Evolutionary conservation across 23 tunicate genomes (phyloP).

Genomic region (Trididemnum nubilum): DNA sequence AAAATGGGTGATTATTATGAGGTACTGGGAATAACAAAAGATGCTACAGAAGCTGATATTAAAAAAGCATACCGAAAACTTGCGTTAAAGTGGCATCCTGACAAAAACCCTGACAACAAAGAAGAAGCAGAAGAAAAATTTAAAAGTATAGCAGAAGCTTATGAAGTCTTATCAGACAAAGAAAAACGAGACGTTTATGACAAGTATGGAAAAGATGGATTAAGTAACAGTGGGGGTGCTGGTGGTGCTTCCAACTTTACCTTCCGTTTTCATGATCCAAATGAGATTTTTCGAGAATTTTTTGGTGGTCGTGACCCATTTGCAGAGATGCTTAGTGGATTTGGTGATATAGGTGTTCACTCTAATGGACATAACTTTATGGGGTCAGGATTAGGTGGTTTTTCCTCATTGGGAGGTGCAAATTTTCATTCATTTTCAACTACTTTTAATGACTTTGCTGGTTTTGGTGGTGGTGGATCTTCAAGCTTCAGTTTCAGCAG

Average conservation of each 20-base stretch:
- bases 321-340: conserved; percentile 38
- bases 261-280: conserved; percentile 84
- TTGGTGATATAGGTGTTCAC: not conserved
- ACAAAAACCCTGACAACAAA: conserved; percentile 95
- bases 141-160: conserved; percentile 92
- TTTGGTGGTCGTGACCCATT: conserved; percentile 83
- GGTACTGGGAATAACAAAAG: conserved; percentile 45
- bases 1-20: conserved; percentile 63
- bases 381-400: not conserved
- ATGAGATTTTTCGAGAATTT: conserved; percentile 94
- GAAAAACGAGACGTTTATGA: conserved; percentile 86
- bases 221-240: conserved; percentile 55
- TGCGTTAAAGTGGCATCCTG: conserved; percentile 99
- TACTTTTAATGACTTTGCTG: conserved; percentile 13
- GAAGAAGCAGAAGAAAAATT: conserved; percentile 94
- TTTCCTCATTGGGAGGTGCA: conserved; percentile 10
- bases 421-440: not conserved
- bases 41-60: conserved; percentile 64
- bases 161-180: conserved; percentile 85
- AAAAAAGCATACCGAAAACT: conserved; percentile 90
- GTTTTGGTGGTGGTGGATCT: conserved; percentile 33
- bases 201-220: conserved; percentile 87
- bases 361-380: not conserved
- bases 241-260: conserved; percentile 58
- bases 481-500: conserved; percentile 47